Evolutionary conservation across 2,888 invertebrate genomes (phyloP).

Genomic region (Desoria tigrina): DNA sequence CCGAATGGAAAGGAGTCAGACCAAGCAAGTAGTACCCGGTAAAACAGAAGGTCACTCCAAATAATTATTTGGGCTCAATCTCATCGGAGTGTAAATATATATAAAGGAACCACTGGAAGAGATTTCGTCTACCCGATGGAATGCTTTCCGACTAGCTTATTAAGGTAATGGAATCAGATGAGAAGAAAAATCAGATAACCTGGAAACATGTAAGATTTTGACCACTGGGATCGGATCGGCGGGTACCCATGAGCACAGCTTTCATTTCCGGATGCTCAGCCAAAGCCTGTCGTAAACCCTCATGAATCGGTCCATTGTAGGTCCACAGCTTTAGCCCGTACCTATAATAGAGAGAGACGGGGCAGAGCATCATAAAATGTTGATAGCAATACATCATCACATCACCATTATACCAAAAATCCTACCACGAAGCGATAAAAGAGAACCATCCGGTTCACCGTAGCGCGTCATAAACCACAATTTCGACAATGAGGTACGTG

Average conservation of each 20-base stretch:
- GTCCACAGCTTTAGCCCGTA: slow-evolving; percentile 74
- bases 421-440: background rate
- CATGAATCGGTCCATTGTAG: slow-evolving; percentile 70
- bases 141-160: too few species aligned
- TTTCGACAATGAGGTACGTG: background rate
- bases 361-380: slow-evolving; percentile 12
- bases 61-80: too few species aligned
- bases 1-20: too few species aligned
- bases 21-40: too few species aligned
- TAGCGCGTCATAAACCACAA: background rate
- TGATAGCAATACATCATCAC: slow-evolving; percentile 6
- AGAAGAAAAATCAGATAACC: slow-evolving; percentile 58
- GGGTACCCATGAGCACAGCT: slow-evolving; percentile 88
- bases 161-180: too few species aligned
- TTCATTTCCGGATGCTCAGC: slow-evolving; percentile 65
- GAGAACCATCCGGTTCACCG: background rate
- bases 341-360: slow-evolving; percentile 55
- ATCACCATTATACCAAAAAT: background rate
- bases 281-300: slow-evolving; percentile 68
- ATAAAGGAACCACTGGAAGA: too few species aligned
- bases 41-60: background rate
- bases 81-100: too few species aligned
- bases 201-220: slow-evolving; percentile 68
- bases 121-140: too few species aligned
- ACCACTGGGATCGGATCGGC: slow-evolving; percentile 83